These are phyloP conservation scores for Neuroterus valhalla DNA, from an alignment of 1,140 invertebrate species.

Conservation along the genomic window DNA sequence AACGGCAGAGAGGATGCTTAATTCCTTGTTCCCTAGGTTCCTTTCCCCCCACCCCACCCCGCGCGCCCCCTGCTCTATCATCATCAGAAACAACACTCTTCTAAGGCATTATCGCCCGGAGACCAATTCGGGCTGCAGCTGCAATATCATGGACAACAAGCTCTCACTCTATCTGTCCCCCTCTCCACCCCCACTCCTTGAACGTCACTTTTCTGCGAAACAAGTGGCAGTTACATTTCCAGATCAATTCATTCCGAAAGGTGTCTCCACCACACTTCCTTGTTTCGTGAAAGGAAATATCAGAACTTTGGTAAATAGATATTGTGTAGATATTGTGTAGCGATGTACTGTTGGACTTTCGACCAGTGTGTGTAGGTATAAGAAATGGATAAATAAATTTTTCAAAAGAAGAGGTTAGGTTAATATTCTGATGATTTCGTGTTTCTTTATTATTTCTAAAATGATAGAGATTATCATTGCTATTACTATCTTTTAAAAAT, in stretches of 20 bases:
- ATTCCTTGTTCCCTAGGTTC: constrained; percentile 1
- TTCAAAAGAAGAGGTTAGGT: no score
- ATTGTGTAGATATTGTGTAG: no score
- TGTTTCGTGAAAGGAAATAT: no score
- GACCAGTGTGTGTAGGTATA: no score
- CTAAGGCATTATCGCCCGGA: constrained; percentile 7
- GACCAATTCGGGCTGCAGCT: constrained; percentile 35
- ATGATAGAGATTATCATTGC: no score
- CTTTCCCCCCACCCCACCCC: background rate
- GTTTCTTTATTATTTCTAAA: no score
- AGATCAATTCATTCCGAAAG: background rate
- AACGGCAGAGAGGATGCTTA: constrained; percentile 44
- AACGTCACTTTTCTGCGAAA: background rate
- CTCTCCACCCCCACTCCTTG: no score
- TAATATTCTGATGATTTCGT: no score
- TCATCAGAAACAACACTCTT: background rate
- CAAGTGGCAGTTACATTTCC: background rate
- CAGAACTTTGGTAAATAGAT: no score
- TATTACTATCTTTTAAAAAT: no score
- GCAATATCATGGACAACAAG: constrained; percentile 45
- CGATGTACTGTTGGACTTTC: no score
- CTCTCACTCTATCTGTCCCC: background rate
- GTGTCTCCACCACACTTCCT: background rate
- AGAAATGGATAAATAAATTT: no score
- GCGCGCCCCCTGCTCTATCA: background rate